Evolutionary conservation across 1,140 invertebrate species (phyloP), one percentile per base, ranked within the genome.

Genomic region (Drosophila ficusphila): DNA sequence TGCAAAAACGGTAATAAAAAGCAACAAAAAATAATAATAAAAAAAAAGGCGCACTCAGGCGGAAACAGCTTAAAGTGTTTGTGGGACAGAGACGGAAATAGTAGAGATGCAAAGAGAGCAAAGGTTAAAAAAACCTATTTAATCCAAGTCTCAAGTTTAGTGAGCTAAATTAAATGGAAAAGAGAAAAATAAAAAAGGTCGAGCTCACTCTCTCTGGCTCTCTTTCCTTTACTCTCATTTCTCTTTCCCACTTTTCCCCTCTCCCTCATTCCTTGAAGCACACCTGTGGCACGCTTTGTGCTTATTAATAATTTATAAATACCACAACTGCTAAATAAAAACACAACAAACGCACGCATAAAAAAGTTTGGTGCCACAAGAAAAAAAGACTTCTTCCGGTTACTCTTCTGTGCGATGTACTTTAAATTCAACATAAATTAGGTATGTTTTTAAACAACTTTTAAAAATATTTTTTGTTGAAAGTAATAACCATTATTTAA

Each of bases 251-350:
- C n/a, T 36, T 41, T 62, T 34, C 34, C 21, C 31, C 6, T 14
- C 19, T 23, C 41, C n/a, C 41, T 19, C 36, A 34, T 46, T 57
- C 58, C 52, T 58, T 48, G 51, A 36, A 53, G 73, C 82, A 81
- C 81, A 86, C 81, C 81, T 86, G 81, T 86, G 82, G 81, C 67
- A 79, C 81, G 76, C 73, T 88, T 86, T 88, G 86, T 81, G 81
- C 76, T 81, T 86, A 88, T 88, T 88, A 77, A 85, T 88, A 70
- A 88, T 81, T 86, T 86, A 86, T 81, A 86, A 76, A 67, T 68
- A 74, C 57, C 67, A 38, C 41, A 42, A 46, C 41, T 49, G 31
- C 54, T 19, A 65, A 41, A 51, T 36, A 38, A 36, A 44, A 36
- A 36, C 62, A 71, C 44, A 79, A 53, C 31, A 71, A 56, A 23